These are phyloP conservation scores for Peribatodes rhomboidaria DNA, from an alignment of 2,888 invertebrate genomes.

Conservation along the genomic window DNA sequence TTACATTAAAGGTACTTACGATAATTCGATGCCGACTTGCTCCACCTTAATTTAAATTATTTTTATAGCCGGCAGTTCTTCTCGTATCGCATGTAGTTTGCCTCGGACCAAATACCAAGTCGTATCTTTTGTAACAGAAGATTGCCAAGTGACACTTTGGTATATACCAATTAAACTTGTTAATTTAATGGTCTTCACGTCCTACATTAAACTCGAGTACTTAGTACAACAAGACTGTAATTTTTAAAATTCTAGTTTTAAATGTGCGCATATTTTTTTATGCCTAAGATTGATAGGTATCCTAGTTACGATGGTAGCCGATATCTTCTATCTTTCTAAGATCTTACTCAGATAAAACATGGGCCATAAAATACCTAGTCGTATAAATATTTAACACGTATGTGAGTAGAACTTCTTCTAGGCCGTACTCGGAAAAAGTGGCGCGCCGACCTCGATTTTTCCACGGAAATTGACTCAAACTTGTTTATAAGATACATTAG, in stretches of 20 bases:
- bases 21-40: background rate
- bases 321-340: too few relatives aligned
- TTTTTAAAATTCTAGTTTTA: constrained; percentile 6
- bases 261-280: constrained; percentile 9
- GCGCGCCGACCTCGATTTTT: constrained; percentile 11
- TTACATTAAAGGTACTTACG: background rate
- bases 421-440: constrained; percentile 12
- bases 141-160: constrained; percentile 23
- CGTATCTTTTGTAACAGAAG: constrained; percentile 25
- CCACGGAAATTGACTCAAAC: constrained; percentile 10
- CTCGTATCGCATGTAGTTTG: constrained; percentile 16
- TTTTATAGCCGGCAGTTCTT: constrained; percentile 24
- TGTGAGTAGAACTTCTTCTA: constrained; percentile 4
- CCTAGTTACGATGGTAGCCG: background rate
- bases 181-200: constrained; percentile 11
- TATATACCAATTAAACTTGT: constrained; percentile 34
- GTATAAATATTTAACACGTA: constrained; percentile 8
- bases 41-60: constrained; percentile 19
- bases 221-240: background rate
- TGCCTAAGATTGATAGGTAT: background rate
- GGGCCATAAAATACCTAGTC: constrained; percentile 2
- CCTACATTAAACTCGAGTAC: constrained; percentile 10
- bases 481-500: constrained; percentile 10
- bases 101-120: constrained; percentile 36
- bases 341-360: constrained; percentile 11